Base-by-base conservation (phyloP, 2,888 invertebrate species). In the Thera obeliscata region DNA sequence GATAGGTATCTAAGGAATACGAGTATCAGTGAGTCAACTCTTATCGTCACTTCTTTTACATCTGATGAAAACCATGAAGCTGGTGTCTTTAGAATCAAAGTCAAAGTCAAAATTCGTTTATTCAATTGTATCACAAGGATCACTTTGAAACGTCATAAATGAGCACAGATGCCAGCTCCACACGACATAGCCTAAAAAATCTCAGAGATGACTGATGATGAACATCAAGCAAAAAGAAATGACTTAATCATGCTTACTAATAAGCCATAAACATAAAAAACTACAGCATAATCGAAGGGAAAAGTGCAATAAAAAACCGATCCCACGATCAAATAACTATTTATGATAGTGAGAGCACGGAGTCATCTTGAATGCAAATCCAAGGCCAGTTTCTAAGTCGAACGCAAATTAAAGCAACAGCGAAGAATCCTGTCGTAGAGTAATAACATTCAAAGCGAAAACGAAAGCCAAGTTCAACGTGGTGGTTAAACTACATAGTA, bases 281-380 rank as follows among this genome's bases (percentile, higher is more conserved):
- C 33, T 59, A 56, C 49, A 35, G n/a, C 22, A 41, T 11, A 57
- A 48, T 8, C 61, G 62, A 65, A 65, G 56, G 64, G 52, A 70
- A 70, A 70, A 70, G 67, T 70, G 56, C 56, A 41, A 68, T 61
- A 62, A 65, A 69, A 60, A 64, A 60, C 43, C 8, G 58, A 67
- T 74, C 72, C 65, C 75, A 73, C 74, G 73, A 65, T 73, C 70
- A 73, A 66, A 71, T 64, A 72, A 35, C 62, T 41, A 74, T 73
- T 74, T 64, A 68, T 64, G 66, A 68, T 60, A 73, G 74, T 74
- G 56, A 71, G 71, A 75, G 68, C 69, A 73, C 72, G 72, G 33
- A 64, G 56, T 62, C 67, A 75, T 74, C 70, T 74, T 77, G 74
- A 81, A 83, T 83, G 79, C 78, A 83, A 84, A 86, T 81, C 75